phyloP scores from a whole-genome alignment of 2,113 vertebrate genomes.

The Perca flavescens region DNA sequence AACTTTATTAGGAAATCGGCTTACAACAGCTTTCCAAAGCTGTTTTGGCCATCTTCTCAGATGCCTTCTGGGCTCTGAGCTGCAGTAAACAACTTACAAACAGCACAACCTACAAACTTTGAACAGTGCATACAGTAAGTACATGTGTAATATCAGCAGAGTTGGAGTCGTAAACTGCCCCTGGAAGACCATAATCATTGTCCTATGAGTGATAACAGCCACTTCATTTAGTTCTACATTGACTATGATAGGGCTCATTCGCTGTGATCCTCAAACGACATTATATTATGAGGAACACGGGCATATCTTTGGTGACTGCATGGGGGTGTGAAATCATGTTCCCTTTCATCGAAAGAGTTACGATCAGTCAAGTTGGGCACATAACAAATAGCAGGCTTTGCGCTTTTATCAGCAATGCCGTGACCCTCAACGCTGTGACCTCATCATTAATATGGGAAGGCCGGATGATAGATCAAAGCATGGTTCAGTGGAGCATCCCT shows the following conservation, averaged over 20 bases:
- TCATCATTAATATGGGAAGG: conserved; percentile 87
- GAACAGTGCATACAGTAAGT: conserved; percentile 26
- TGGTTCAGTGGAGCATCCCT: conserved; percentile 82
- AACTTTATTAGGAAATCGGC: background rate
- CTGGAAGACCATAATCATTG: conserved; percentile 50
- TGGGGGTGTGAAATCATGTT: conserved; percentile 75
- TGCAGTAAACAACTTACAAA: background rate
- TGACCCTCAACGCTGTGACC: conserved; percentile 85
- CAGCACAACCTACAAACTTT: conserved; percentile 5
- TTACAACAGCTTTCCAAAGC: background rate
- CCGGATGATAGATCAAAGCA: conserved; percentile 84
- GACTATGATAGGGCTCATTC: conserved; percentile 70
- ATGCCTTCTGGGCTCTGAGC: background rate
- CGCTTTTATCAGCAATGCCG: conserved; percentile 81
- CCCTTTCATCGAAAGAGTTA: conserved; percentile 83
- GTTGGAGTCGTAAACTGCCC: conserved; percentile 23
- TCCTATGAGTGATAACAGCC: conserved; percentile 63
- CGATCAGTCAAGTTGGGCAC: conserved; percentile 76
- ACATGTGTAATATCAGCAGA: conserved; percentile 35
- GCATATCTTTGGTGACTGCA: conserved; percentile 69
- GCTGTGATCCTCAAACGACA: conserved; percentile 60
- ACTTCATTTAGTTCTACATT: conserved; percentile 70
- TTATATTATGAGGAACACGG: conserved; percentile 71
- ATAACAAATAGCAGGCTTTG: conserved; percentile 84
- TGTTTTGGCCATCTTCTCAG: background rate